Percentiles rank a stretch among this genome's conserved stretches.
Evolutionary conservation across 1,140 invertebrate genomes (phyloP).

Genomic region (Holotrichia oblita): DNA sequence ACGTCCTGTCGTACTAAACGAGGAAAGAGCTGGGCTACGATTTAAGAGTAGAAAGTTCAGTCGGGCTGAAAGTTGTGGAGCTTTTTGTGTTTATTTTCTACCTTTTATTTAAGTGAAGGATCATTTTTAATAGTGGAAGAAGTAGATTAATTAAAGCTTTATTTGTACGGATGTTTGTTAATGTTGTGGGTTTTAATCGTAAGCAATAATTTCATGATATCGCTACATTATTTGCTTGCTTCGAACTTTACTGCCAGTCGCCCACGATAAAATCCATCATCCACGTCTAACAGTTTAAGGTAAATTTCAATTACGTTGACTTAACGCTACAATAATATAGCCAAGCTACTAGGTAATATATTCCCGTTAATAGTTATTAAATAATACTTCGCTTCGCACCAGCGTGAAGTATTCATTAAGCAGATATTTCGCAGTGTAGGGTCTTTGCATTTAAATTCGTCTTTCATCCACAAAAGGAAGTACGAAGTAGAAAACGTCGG

Average conservation of each 20-base stretch:
- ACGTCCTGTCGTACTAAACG: not conserved
- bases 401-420: not conserved
- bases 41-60: not conserved
- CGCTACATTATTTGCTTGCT: too few relatives aligned
- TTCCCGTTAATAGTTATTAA: slow-evolving; percentile 9
- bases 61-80: not conserved
- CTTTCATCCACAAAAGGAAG: not conserved
- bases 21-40: not conserved
- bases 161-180: too few relatives aligned
- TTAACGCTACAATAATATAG: not conserved
- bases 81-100: too few relatives aligned
- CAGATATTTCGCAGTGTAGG: not conserved
- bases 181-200: too few relatives aligned
- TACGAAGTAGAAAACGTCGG: not conserved
- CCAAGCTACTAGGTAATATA: not conserved
- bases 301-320: not conserved
- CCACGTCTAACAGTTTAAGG: not conserved
- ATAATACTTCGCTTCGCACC: not conserved
- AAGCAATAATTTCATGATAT: too few relatives aligned
- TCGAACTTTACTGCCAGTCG: not conserved
- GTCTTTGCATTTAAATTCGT: slow-evolving; percentile 8
- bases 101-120: too few relatives aligned
- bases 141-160: too few relatives aligned
- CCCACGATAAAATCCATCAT: not conserved
- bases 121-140: too few relatives aligned